Evolutionary conservation across 2,113 vertebrate species (phyloP).

Genomic region (Oryzias celebensis): DNA sequence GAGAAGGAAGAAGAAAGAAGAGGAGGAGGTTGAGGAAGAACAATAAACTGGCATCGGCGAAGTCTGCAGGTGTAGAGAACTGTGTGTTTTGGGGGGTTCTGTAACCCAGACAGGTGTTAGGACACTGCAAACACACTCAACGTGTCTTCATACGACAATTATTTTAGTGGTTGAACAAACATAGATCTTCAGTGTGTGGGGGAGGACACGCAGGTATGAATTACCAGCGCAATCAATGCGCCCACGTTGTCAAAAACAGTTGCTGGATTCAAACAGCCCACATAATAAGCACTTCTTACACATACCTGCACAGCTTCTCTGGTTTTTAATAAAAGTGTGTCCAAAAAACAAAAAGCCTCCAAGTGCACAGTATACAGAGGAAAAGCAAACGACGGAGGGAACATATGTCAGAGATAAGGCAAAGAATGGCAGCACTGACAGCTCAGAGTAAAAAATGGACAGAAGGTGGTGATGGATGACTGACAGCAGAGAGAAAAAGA

Average conservation of each 20-base stretch:
- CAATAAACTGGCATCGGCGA: conserved; percentile 50
- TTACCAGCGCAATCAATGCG: conserved; percentile 32
- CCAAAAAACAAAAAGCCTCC: not conserved
- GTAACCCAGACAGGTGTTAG: not conserved
- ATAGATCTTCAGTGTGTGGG: conserved; percentile 18
- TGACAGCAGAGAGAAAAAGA: conserved; percentile 32
- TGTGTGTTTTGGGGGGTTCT: not conserved
- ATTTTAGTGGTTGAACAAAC: conserved; percentile 20
- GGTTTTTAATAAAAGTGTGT: not conserved
- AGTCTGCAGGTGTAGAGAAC: conserved; percentile 40
- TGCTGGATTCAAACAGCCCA: conserved; percentile 13
- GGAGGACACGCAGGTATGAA: conserved; percentile 46
- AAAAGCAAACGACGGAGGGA: conserved; percentile 6
- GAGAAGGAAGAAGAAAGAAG: conserved; percentile 41
- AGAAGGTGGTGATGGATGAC: conserved; percentile 33
- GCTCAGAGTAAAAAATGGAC: conserved; percentile 34
- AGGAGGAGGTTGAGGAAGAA: conserved; percentile 43
- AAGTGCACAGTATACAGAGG: not conserved
- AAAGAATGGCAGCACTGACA: conserved; percentile 7
- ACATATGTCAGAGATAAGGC: conserved; percentile 9
- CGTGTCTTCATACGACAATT: not conserved
- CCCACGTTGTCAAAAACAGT: conserved; percentile 49
- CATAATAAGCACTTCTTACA: conserved; percentile 11
- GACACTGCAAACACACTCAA: too few species aligned
- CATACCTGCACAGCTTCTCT: conserved; percentile 10